Conservation (phyloP, 1,140 invertebrate genomes). For the Paracyclopina nana region DNA sequence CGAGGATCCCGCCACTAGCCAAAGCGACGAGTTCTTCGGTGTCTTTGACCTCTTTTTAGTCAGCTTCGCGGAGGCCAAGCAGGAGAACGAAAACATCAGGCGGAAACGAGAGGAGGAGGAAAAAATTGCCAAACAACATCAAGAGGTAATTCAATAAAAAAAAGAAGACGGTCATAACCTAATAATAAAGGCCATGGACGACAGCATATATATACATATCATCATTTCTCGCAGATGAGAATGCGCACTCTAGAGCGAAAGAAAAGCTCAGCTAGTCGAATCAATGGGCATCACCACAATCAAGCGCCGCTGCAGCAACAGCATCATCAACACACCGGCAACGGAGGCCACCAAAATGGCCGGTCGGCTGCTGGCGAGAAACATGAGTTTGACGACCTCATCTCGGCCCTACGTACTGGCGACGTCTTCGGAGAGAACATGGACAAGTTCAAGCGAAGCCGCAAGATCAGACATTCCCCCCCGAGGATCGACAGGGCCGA, state of each 20-base stretch:
- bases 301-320: too few species aligned
- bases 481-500: slow-evolving; percentile 16
- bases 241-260: slow-evolving; percentile 70
- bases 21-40: slow-evolving; percentile 91
- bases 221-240: slow-evolving; percentile 44
- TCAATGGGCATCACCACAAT: slow-evolving; percentile 26
- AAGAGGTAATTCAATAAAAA: slow-evolving; percentile 40
- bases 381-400: slow-evolving; percentile 84
- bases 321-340: too few species aligned
- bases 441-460: slow-evolving; percentile 60
- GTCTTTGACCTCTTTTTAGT: slow-evolving; percentile 75
- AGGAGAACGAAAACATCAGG: slow-evolving; percentile 67
- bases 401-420: slow-evolving; percentile 80
- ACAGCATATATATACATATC: too few species aligned
- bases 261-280: slow-evolving; percentile 45
- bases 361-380: slow-evolving; percentile 19
- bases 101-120: slow-evolving; percentile 75
- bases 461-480: slow-evolving; percentile 19
- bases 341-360: slow-evolving; percentile 22
- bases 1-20: slow-evolving; percentile 60
- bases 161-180: neutral
- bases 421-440: slow-evolving; percentile 95
- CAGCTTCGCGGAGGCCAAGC: slow-evolving; percentile 59
- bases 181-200: too few species aligned
- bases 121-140: slow-evolving; percentile 67